Evolutionary conservation across 2,888 invertebrate species (phyloP), one percentile per base, ranked within the genome.

Genomic region (Drosophila mayaguana): DNA sequence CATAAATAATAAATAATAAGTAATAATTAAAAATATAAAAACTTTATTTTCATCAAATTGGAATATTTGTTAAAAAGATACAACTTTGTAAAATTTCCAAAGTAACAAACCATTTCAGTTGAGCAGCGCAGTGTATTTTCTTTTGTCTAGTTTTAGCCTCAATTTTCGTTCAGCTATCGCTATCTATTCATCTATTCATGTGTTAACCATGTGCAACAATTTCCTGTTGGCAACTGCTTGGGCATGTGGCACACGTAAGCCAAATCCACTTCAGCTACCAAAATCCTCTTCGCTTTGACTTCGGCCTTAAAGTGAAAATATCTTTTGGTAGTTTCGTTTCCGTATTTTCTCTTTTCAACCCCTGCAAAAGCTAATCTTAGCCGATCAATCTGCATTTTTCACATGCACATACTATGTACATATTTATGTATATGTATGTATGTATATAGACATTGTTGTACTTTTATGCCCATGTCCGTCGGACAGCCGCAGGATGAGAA

Each of bases 381-480:
- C 28, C 63, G 66, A 83, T 81, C 84, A 78, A 67, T 69, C 67
- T 68, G 63, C 63, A 85, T 65, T 80, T 69, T 57, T 46, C 63
- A 32, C 62, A 36, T 70, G 69, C 56, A 65, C 72, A 67, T 65
- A 61, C 67, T 22, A 45, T 38, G 36, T 38, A 38, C 2, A 3
- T 16, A 2, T n/a, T 3, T n/a, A 40, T 9, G 3, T 18, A 18
- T 22, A 22, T 61, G 57, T 22, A 5, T 36, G 2, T 34, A 20
- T 14, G 20, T 14, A 28, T 3, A 28, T 38, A 16, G 16, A 32
- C 71, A 63, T 73, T 81, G 78, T 72, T 67, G 63, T 42, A 73
- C 38, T 78, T 63, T 42, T 56, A 75, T 78, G 70, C 69, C 72
- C 73, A 81, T 75, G 63, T 83, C 79, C 81, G 75, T 63, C 43